These are phyloP conservation scores for Spodoptera frugiperda DNA, from an alignment of 1,140 invertebrate species.

Conservation along the genomic window DNA sequence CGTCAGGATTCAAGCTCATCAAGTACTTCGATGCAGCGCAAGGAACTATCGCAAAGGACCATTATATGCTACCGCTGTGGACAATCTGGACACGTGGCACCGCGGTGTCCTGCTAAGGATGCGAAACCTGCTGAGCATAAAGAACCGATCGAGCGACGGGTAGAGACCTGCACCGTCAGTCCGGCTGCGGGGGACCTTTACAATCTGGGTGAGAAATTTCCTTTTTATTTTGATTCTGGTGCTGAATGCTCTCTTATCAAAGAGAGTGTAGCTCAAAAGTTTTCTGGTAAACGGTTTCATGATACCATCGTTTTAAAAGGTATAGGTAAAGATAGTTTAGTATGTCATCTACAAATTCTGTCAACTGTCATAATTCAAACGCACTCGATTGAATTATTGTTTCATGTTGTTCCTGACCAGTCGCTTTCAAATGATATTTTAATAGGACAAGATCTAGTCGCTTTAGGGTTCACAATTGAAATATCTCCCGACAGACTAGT, in stretches of 20 bases:
- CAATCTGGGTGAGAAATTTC: slow-evolving; percentile 33
- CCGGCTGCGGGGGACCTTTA: slow-evolving; percentile 16
- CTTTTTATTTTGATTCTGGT: slow-evolving; percentile 45
- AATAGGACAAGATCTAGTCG: no score
- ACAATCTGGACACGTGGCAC: no score
- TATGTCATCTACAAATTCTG: slow-evolving; percentile 53
- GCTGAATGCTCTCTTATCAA: slow-evolving; percentile 53
- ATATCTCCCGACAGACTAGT: no score
- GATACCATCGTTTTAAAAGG: slow-evolving; percentile 51
- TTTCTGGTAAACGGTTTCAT: slow-evolving; percentile 46
- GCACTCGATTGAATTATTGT: no score
- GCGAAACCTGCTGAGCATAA: neutral
- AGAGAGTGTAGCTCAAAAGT: slow-evolving; percentile 45
- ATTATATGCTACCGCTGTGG: no score
- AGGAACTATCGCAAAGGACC: no score
- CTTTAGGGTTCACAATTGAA: no score
- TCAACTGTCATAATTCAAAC: no score
- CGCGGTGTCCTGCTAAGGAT: no score
- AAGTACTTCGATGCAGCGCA: neutral
- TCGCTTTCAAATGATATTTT: no score
- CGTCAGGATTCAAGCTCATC: neutral
- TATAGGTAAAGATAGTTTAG: slow-evolving; percentile 48
- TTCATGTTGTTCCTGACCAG: no score
- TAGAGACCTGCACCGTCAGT: slow-evolving; percentile 30
- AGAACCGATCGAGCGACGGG: slow-evolving; percentile 1